Percentiles rank a stretch among this genome's conserved stretches.
Conservation (phyloP, 2,888 invertebrate species). For the Sinodicranocentrus sp. region DNA sequence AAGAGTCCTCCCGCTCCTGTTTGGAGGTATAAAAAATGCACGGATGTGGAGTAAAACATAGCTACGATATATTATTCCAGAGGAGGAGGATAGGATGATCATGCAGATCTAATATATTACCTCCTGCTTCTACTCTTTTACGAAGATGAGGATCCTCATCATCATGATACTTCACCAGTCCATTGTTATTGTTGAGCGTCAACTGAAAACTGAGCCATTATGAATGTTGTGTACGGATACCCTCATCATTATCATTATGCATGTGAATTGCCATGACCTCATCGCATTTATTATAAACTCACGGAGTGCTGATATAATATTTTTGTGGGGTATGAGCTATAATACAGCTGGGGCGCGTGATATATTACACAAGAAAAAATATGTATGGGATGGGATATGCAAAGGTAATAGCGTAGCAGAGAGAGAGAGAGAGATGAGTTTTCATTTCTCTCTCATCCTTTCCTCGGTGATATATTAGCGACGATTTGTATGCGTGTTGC, state of each 20-base stretch:
- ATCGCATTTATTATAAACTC: conserved; percentile 63
- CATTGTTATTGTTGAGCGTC: conserved; percentile 47
- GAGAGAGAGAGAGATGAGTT: conserved; percentile 35
- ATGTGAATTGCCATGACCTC: conserved; percentile 60
- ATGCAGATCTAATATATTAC: conserved; percentile 21
- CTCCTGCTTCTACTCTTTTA: neutral
- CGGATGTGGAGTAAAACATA: neutral
- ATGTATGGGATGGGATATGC: no score
- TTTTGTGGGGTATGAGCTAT: no score
- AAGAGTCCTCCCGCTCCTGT: no score
- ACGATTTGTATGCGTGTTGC: conserved; percentile 47
- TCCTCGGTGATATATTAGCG: conserved; percentile 34
- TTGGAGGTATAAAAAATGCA: neutral
- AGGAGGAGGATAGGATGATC: conserved; percentile 16
- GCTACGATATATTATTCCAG: neutral
- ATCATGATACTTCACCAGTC: conserved; percentile 11
- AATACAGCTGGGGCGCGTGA: no score
- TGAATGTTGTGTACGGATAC: conserved; percentile 32
- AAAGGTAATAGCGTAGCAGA: no score
- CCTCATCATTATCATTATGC: conserved; percentile 59
- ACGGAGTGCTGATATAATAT: no score
- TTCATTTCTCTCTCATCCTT: conserved; percentile 31
- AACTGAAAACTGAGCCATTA: conserved; percentile 23
- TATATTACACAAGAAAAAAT: no score
- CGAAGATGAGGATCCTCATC: neutral